Evolutionary conservation across 1,140 invertebrate genomes (phyloP).

Genomic region (Hyles euphorbiae): DNA sequence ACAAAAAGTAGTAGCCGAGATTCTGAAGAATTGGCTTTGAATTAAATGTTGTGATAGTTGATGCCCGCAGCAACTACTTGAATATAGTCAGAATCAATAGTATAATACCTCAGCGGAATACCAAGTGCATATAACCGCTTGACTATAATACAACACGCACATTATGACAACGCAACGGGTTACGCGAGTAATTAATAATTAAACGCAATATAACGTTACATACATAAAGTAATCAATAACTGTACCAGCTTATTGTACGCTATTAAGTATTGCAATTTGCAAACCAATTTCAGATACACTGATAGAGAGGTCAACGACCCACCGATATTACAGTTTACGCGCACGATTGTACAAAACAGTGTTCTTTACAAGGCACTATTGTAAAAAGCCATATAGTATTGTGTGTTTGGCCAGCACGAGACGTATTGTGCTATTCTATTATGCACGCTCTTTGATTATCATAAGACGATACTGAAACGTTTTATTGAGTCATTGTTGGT

Average conservation of each 20-base stretch:
- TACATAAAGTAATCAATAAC: background rate
- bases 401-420: slow-evolving; percentile 17
- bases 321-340: slow-evolving; percentile 42
- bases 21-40: no score
- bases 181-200: no score
- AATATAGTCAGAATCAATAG: no score
- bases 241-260: background rate
- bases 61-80: no score
- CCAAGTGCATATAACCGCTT: no score
- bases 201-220: no score
- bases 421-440: slow-evolving; percentile 8
- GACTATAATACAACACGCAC: no score
- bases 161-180: no score
- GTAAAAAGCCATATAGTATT: slow-evolving; percentile 49
- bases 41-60: no score
- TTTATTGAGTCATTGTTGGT: slow-evolving; percentile 55
- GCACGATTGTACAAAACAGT: slow-evolving; percentile 44
- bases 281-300: slow-evolving; percentile 6
- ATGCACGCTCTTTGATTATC: slow-evolving; percentile 4
- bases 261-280: background rate
- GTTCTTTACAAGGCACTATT: slow-evolving; percentile 53
- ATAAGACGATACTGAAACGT: slow-evolving; percentile 49
- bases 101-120: no score
- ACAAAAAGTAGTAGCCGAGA: no score
- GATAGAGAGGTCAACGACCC: slow-evolving; percentile 44